A percentile compares a stretch with the other conserved stretches of the same genome.
Conservation (phyloP, 2,113 vertebrate species). For the Dicaeum eximium region DNA sequence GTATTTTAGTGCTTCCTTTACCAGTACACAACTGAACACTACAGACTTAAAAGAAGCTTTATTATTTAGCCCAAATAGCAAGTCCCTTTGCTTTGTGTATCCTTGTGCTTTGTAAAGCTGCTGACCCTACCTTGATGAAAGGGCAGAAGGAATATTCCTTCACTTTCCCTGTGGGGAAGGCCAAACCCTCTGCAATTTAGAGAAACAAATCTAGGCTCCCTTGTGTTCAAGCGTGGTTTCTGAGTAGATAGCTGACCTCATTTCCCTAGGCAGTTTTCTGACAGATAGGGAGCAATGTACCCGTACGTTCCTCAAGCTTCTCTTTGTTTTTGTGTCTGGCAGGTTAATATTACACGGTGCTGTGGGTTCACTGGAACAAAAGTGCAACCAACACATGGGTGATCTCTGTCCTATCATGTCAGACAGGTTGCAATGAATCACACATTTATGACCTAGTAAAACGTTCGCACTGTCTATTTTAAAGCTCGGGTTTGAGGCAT, state of each 20-base stretch:
- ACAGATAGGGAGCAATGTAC: not conserved
- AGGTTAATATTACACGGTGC: not conserved
- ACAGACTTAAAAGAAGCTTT: not conserved
- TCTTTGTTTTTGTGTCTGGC: not conserved
- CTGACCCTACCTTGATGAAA: not conserved
- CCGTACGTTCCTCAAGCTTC: not conserved
- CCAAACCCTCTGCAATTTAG: not conserved
- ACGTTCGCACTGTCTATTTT: not conserved
- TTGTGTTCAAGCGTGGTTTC: not conserved
- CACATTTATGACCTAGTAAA: constrained; percentile 4
- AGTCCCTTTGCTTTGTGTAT: not conserved
- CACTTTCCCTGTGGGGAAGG: not conserved
- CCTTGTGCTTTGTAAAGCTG: not conserved
- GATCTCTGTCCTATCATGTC: not conserved
- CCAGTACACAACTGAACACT: not conserved
- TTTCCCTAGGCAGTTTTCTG: constrained; percentile 8
- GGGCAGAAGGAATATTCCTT: not conserved
- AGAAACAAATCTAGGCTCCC: not conserved
- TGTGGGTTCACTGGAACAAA: not conserved
- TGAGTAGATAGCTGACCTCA: not conserved
- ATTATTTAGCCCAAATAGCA: not conserved
- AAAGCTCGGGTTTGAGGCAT: not conserved
- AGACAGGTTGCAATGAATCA: not conserved
- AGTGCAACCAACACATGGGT: not conserved
- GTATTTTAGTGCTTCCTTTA: not conserved